phyloP scores from a whole-genome alignment of 2,113 vertebrate species.

The Colistium nudipinnis region DNA sequence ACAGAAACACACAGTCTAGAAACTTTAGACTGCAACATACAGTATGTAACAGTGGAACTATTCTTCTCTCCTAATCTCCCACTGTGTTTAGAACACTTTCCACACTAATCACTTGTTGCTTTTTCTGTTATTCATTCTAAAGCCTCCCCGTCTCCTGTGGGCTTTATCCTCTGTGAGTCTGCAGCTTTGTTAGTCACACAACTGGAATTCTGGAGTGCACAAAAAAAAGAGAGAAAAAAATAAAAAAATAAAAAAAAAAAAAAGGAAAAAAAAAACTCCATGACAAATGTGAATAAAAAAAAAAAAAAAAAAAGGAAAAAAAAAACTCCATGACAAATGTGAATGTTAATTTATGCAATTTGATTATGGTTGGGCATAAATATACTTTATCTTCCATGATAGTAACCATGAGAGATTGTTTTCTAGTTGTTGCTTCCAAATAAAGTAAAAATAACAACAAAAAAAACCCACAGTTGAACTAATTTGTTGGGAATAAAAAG shows the following conservation, averaged over 20 bases:
- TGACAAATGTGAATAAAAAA: background rate
- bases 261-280: background rate
- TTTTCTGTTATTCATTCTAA: constrained; percentile 36
- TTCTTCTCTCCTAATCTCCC: background rate
- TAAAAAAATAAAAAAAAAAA: background rate
- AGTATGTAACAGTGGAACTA: background rate
- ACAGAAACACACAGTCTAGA: constrained; percentile 3
- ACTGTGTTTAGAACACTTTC: background rate
- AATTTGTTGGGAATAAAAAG: background rate
- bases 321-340: too few relatives aligned
- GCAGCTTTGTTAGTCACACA: constrained; percentile 37
- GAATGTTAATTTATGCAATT: too few relatives aligned
- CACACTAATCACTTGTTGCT: constrained; percentile 28
- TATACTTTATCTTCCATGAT: too few relatives aligned
- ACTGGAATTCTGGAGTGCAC: too few relatives aligned
- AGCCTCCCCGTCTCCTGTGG: constrained; percentile 6
- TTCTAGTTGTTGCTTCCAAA: too few relatives aligned
- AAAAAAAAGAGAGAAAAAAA: too few relatives aligned
- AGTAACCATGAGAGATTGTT: too few relatives aligned
- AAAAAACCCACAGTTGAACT: background rate
- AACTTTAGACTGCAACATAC: background rate
- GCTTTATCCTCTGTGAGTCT: constrained; percentile 15
- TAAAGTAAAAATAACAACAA: background rate
- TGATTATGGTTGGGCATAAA: too few relatives aligned
- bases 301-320: background rate